Evolutionary conservation across 2,888 invertebrate species (phyloP).

Genomic region (Stratiomys singularior): DNA sequence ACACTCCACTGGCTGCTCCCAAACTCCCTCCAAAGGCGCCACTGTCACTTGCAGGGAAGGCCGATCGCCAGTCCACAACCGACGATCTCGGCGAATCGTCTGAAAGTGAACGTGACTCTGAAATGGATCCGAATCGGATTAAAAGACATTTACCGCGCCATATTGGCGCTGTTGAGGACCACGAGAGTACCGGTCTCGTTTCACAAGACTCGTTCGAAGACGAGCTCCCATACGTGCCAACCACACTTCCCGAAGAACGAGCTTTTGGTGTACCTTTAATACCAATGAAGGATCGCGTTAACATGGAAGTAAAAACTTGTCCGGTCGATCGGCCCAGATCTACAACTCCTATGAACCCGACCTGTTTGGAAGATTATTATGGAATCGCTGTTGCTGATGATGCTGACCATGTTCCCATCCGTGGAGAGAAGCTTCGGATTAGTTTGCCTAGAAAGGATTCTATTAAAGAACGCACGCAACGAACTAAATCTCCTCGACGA

Average conservation of each 20-base stretch:
- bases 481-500: constrained; percentile 68
- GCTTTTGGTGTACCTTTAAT: constrained; percentile 83
- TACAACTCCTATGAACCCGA: constrained; percentile 77
- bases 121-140: constrained; percentile 62
- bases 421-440: constrained; percentile 75
- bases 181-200: constrained; percentile 81
- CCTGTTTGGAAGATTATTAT: constrained; percentile 78
- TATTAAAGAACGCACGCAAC: constrained; percentile 58
- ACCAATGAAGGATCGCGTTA: constrained; percentile 77
- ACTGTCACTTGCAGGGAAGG: constrained; percentile 2
- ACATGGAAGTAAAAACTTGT: constrained; percentile 73
- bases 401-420: constrained; percentile 54
- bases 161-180: constrained; percentile 68
- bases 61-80: constrained; percentile 61
- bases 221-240: constrained; percentile 88
- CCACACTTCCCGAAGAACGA: constrained; percentile 87
- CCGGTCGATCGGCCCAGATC: constrained; percentile 80
- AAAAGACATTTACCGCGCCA: constrained; percentile 68
- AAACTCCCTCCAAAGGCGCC: constrained; percentile 39
- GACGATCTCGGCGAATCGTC: constrained; percentile 71
- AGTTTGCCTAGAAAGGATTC: constrained; percentile 73
- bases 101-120: constrained; percentile 79
- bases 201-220: constrained; percentile 86
- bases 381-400: constrained; percentile 63
- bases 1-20: constrained; percentile 30